phyloP scores from a whole-genome alignment of 2,797 vertebrate species.

The Myotis vivesi region DNA sequence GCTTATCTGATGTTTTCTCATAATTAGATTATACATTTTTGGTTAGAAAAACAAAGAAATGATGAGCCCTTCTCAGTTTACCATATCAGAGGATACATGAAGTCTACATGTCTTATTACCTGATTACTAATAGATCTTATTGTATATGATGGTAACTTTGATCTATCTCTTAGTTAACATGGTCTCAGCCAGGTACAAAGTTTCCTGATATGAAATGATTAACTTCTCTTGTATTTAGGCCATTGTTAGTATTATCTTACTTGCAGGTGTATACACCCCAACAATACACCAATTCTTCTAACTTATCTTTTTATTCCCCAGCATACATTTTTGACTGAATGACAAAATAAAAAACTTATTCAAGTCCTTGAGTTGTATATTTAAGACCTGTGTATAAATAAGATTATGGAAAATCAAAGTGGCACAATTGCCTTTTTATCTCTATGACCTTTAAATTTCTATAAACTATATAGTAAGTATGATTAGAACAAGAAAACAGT shows the following conservation, averaged over 20 bases:
- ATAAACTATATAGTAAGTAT: background rate
- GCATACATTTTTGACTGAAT: background rate
- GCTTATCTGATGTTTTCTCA: background rate
- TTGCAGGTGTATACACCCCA: background rate
- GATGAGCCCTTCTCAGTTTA: background rate
- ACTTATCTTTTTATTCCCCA: background rate
- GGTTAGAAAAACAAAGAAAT: background rate
- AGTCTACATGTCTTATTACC: background rate
- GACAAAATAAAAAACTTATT: background rate
- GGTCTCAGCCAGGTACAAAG: background rate
- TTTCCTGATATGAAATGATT: background rate
- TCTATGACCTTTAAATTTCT: background rate
- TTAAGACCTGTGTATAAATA: background rate
- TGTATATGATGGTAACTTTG: background rate
- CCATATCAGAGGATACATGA: background rate
- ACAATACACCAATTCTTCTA: background rate
- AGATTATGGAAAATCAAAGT: background rate
- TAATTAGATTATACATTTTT: background rate
- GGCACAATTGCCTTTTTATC: background rate
- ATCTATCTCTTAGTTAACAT: background rate
- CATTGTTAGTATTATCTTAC: background rate
- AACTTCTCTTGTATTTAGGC: background rate
- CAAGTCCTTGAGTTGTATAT: background rate
- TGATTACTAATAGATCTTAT: background rate
- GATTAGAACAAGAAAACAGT: background rate